These are phyloP conservation scores for Phocoena phocoena DNA, from an alignment of 2,113 vertebrate species.

Conservation along the genomic window DNA sequence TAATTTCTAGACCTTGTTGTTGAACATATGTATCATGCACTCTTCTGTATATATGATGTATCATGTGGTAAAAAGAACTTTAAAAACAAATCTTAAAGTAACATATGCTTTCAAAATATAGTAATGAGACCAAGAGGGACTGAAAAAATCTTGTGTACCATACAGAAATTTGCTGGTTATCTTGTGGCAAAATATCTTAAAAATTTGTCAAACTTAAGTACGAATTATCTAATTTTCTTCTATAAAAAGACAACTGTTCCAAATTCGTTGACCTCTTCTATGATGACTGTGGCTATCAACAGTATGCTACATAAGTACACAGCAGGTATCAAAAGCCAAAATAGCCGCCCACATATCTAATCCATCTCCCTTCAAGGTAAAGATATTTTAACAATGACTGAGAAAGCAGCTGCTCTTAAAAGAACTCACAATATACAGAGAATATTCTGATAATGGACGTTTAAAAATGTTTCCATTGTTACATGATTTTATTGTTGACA, in stretches of 20 bases:
- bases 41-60: background rate
- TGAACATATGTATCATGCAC: background rate
- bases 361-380: background rate
- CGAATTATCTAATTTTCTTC: background rate
- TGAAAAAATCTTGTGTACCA: background rate
- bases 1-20: background rate
- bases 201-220: background rate
- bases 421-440: background rate
- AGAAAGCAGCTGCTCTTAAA: background rate
- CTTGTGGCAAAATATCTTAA: background rate
- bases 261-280: background rate
- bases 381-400: background rate
- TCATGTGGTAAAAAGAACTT: background rate
- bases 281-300: background rate
- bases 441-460: background rate
- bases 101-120: constrained; percentile 14
- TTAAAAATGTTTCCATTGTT: background rate
- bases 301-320: background rate
- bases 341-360: background rate
- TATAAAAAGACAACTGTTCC: background rate
- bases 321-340: background rate
- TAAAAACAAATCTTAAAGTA: background rate
- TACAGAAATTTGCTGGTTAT: background rate
- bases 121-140: background rate
- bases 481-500: constrained; percentile 1